Conservation (phyloP, 2,113 vertebrate species). For the Etheostoma spectabile region DNA sequence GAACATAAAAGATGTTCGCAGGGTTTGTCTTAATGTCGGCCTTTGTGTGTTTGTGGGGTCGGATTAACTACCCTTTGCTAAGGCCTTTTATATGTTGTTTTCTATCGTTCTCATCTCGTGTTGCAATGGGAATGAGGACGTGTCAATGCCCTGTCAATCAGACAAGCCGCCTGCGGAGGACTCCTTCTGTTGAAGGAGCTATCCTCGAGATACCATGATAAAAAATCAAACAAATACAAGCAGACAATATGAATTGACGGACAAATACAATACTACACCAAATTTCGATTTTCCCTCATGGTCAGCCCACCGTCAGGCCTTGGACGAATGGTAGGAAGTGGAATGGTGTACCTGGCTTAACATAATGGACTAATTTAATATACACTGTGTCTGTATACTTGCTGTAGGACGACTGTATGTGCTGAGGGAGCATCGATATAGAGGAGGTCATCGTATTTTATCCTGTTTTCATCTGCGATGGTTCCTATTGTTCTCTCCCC, state of each 20-base stretch:
- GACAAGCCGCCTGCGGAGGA: neutral
- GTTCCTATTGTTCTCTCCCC: slow-evolving; percentile 61
- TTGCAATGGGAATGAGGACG: slow-evolving; percentile 38
- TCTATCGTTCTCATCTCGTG: slow-evolving; percentile 19
- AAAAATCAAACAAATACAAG: slow-evolving; percentile 2
- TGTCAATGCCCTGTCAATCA: slow-evolving; percentile 36
- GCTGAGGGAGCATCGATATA: slow-evolving; percentile 25
- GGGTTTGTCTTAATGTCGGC: neutral
- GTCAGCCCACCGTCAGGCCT: neutral
- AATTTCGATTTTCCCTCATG: slow-evolving; percentile 11
- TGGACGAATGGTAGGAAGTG: neutral
- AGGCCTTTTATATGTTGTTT: slow-evolving; percentile 23
- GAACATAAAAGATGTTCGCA: slow-evolving; percentile 16
- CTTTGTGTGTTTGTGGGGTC: slow-evolving; percentile 21
- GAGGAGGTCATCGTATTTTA: slow-evolving; percentile 58
- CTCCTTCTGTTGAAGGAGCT: neutral
- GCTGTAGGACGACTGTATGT: slow-evolving; percentile 10
- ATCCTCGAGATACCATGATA: neutral
- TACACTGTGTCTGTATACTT: neutral
- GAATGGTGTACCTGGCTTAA: slow-evolving; percentile 9
- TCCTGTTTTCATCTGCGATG: slow-evolving; percentile 51
- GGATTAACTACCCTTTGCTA: slow-evolving; percentile 45
- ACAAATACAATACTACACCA: slow-evolving; percentile 10
- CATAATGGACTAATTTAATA: slow-evolving; percentile 12
- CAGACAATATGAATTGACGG: neutral